phyloP scores from a whole-genome alignment of 2,888 invertebrate genomes.

The Agapostemon virescens region DNA sequence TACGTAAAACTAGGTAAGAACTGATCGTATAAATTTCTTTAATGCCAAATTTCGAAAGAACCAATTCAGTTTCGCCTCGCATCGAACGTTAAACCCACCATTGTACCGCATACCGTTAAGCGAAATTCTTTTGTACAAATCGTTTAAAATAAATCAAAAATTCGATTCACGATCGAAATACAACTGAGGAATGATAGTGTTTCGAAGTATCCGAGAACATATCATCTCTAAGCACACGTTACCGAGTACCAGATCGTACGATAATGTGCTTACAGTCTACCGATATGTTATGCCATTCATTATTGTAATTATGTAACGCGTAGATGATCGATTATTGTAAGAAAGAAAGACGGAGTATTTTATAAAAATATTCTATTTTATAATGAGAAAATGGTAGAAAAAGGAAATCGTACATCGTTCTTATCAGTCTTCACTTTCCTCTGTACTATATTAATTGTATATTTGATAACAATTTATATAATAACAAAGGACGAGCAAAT shows the following conservation, averaged over 20 bases:
- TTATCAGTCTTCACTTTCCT: constrained; percentile 18
- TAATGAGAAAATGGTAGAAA: constrained; percentile 9
- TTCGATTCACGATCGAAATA: constrained; percentile 3
- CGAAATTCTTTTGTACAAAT: constrained; percentile 9
- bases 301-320: constrained; percentile 9
- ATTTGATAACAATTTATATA: constrained; percentile 7
- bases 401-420: background rate
- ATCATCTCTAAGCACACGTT: constrained; percentile 11
- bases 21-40: constrained; percentile 32
- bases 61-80: constrained; percentile 17
- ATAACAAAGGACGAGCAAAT: constrained; percentile 5
- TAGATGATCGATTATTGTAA: constrained; percentile 26
- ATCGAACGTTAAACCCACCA: background rate
- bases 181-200: background rate
- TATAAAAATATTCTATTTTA: constrained; percentile 19
- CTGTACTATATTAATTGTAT: constrained; percentile 3
- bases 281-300: background rate
- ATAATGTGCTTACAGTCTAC: constrained; percentile 8
- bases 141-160: constrained; percentile 23
- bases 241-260: background rate
- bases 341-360: constrained; percentile 32
- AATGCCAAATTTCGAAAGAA: constrained; percentile 25
- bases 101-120: constrained; percentile 9
- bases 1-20: constrained; percentile 23
- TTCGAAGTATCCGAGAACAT: constrained; percentile 16